Evolutionary conservation across 2,113 vertebrate species (phyloP), one percentile per base, ranked within the genome.

Genomic region (Vulpes lagopus): DNA sequence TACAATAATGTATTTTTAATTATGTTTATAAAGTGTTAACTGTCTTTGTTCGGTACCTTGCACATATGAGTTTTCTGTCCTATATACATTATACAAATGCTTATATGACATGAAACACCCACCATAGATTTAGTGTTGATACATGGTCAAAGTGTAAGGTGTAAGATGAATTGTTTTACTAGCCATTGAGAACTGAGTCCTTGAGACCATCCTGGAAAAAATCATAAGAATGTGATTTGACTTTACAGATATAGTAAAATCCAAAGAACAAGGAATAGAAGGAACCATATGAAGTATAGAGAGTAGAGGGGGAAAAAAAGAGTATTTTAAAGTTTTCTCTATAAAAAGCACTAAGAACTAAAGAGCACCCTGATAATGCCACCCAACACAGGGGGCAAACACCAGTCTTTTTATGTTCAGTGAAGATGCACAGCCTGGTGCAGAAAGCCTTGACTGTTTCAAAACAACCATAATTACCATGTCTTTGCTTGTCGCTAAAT

Each of bases 1-100:
- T 81, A 53, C 51, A 43, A 60, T 91, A 85, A 69, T 95, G 51
- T 9, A 55, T 95, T 98, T 98, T 62, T 14, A 6, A 85, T 96
- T 94, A 55, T 88, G 23, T 73, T 97, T 93, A 55, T 83, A 96
- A 78, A 96, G 94, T 94, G 79, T 97, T 69, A 51, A 67, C 6
- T 87, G 32, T 95, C 91, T 98, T 97, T 96, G 62, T 89, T 92
- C 30, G 94, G 69, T 53, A 53, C 32, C 62, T 98, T 90, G 96
- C 53, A 79, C 95, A 60, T 91, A 96, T 96, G 80, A 96, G 86
- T 97, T 98, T 98, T 80, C 91, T 98, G 53, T 35, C 94, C 95
- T 97, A 80, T 94, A 88, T 96, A 0, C 86, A 96, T 97, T 97
- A 97, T 93, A 82, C 43, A 95, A 96, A n/a, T 83, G 19, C 27